A percentile compares a stretch with the other conserved stretches of the same genome.
Conservation (phyloP, 1,140 invertebrate genomes). For the Gyrodactylus bullatarudis region DNA sequence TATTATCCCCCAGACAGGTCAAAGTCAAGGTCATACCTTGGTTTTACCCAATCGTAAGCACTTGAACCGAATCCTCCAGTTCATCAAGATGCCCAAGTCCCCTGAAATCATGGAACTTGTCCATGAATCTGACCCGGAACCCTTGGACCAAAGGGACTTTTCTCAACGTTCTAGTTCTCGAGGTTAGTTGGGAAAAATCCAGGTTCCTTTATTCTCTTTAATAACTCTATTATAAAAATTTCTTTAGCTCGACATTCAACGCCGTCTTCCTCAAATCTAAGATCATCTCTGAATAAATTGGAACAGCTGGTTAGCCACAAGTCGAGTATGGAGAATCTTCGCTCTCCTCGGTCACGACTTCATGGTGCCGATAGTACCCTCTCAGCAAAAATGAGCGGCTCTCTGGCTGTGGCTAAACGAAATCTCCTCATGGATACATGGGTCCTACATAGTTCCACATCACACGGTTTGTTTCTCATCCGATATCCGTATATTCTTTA, state of each 20-base stretch:
- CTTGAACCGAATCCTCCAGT: neutral
- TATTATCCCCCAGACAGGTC: neutral
- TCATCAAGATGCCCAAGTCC: neutral
- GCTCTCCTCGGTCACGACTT: neutral
- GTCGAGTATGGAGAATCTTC: neutral
- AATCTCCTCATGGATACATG: neutral
- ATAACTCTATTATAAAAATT: no score
- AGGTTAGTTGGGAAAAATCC: no score
- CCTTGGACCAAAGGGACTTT: no score
- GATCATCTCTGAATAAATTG: neutral
- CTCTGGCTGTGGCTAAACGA: neutral
- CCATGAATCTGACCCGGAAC: neutral
- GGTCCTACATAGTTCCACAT: no score
- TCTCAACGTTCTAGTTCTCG: no score
- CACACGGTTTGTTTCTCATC: no score
- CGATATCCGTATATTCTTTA: no score
- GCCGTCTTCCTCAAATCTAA: neutral
- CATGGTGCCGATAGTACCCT: neutral
- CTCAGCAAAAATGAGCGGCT: neutral
- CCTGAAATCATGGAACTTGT: neutral
- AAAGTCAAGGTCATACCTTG: neutral
- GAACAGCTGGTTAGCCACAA: neutral
- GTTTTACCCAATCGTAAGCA: neutral
- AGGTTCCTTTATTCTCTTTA: no score
- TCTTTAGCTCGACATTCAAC: neutral